A percentile compares a stretch with the other conserved stretches of the same genome.
Evolutionary conservation across 1,140 invertebrate genomes (phyloP).

Genomic region (Nebria ingens): DNA sequence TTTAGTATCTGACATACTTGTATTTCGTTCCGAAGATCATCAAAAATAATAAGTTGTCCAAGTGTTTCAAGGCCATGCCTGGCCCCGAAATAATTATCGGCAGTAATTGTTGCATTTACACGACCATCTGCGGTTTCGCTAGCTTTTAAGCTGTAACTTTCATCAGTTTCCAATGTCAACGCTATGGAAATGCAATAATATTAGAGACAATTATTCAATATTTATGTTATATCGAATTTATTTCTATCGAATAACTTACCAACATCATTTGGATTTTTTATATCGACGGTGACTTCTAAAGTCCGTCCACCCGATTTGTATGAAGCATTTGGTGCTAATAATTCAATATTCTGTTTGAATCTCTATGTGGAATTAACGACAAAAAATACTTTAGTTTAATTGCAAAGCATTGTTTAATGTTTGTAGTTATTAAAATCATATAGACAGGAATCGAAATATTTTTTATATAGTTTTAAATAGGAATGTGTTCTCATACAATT

Average conservation of each 20-base stretch:
- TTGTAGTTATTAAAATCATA: not conserved
- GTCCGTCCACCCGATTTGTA: slow-evolving; percentile 26
- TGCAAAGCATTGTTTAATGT: too few species aligned
- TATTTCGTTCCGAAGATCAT: slow-evolving; percentile 48
- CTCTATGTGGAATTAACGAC: too few species aligned
- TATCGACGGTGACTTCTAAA: slow-evolving; percentile 27
- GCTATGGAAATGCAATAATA: slow-evolving; percentile 16
- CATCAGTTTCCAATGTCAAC: slow-evolving; percentile 49
- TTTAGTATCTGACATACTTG: slow-evolving; percentile 34
- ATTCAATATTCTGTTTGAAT: slow-evolving; percentile 30
- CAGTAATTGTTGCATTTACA: slow-evolving; percentile 49
- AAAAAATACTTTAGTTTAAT: too few species aligned
- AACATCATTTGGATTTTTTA: slow-evolving; percentile 23
- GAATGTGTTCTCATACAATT: too few species aligned
- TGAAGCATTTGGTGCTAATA: slow-evolving; percentile 23
- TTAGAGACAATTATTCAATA: too few species aligned
- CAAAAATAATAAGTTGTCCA: slow-evolving; percentile 60
- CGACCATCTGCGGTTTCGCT: slow-evolving; percentile 33
- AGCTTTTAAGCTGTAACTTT: slow-evolving; percentile 53
- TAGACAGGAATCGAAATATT: not conserved
- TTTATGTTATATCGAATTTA: too few species aligned
- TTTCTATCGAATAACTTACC: slow-evolving; percentile 16
- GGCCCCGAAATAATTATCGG: slow-evolving; percentile 58
- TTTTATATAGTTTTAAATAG: too few species aligned
- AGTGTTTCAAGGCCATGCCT: slow-evolving; percentile 71